A percentile compares a stretch with the other conserved stretches of the same genome.
Evolutionary conservation across 2,113 vertebrate species (phyloP).

Genomic region (Myotis lucifugus): DNA sequence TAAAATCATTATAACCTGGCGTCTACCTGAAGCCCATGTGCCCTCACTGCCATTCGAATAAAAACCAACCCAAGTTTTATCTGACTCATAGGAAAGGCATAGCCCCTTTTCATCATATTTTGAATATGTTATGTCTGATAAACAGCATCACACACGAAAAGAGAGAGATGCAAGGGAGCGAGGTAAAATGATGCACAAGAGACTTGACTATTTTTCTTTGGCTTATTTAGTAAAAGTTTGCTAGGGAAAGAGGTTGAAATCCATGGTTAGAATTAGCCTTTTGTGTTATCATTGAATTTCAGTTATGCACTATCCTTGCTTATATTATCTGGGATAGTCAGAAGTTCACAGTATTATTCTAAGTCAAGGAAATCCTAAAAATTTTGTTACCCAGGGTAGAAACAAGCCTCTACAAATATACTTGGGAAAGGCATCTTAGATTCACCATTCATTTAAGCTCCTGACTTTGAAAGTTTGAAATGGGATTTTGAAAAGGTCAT

Average conservation of each 20-base stretch:
- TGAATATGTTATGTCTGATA: neutral
- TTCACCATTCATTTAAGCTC: neutral
- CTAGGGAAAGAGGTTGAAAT: neutral
- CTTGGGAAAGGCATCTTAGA: slow-evolving; percentile 37
- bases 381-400: slow-evolving; percentile 6
- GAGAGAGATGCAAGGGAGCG: neutral
- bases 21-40: neutral
- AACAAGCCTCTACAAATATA: neutral
- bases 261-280: neutral
- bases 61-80: neutral
- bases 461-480: slow-evolving; percentile 27
- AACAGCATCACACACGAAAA: neutral
- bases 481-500: slow-evolving; percentile 30
- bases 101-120: neutral
- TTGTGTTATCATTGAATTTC: neutral
- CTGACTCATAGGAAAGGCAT: neutral
- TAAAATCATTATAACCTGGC: neutral
- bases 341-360: neutral
- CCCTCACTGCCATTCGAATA: neutral
- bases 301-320: neutral
- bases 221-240: neutral
- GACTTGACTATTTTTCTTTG: neutral
- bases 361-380: slow-evolving; percentile 17
- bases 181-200: neutral
- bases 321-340: slow-evolving; percentile 31